Base-by-base conservation (phyloP, 2,888 invertebrate genomes). In the Epinotia brunnichana region DNA sequence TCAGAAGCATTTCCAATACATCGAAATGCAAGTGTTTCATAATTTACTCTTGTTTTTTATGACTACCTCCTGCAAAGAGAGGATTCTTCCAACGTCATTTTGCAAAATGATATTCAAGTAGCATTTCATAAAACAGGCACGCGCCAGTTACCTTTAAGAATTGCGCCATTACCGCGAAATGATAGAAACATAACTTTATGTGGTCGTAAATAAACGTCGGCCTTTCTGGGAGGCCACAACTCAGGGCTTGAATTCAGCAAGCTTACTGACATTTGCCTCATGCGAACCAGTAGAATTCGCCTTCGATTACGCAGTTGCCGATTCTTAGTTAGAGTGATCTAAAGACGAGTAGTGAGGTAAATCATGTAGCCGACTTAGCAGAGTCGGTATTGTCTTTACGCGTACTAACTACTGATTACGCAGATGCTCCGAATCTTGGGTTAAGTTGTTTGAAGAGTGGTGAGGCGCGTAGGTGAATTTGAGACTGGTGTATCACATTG, bases 141-240 rank as follows among this genome's bases (percentile, higher is more conserved):
- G 48, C 48, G 48, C 48, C 48, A n/a, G 48, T 48, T 48, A 13
- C n/a, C 48, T 48, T 48, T 7, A 48, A 48, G n/a, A 53, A 53
- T 24, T 21, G 41, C 61, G 44, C 44, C 21, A 57, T 59, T 44
- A 44, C 44, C 61, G 24, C 61, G n/a, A 44, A 61, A 61, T 61
- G 44, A 61, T 61, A 61, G 61, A 61, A 61, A 61, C 61, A 61
- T 61, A 44, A 61, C 44, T 44, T 61, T 24, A 61, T 61, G 41
- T n/a, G 61, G 11, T 61, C 61, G 61, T 48, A 61, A 61, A 61
- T 48, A 61, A 61, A 61, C 4, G 61, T 9, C n/a, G 24, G 24
- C 61, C 61, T 21, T 61, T 61, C 61, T 61, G 61, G 44, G 24
- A 24, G 44, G 61, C 61, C n/a, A 24, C 44, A 44, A 48, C 24